Conservation (phyloP, 2,888 invertebrate genomes). For the Ormyrus pomaceus region DNA sequence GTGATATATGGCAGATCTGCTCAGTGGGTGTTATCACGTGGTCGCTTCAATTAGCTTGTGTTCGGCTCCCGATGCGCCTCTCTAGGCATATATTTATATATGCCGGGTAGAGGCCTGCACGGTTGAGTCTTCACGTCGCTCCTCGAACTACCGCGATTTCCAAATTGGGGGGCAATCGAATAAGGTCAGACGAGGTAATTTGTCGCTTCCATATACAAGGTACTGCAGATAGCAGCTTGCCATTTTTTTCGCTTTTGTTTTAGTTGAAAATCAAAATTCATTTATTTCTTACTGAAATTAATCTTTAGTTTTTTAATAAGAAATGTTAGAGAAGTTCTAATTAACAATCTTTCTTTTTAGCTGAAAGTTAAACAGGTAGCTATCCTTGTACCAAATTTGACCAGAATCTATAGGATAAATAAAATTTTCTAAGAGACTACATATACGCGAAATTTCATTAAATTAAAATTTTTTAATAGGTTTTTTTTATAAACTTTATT, state of each 20-base stretch:
- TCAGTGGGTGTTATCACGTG: constrained; percentile 82
- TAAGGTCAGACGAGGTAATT: constrained; percentile 78
- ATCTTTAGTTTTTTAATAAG: no score
- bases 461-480: no score
- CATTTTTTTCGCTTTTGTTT: constrained; percentile 76
- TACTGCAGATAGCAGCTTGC: constrained; percentile 78
- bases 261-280: no score
- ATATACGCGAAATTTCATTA: no score
- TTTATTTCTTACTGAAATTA: no score
- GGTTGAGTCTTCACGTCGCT: constrained; percentile 77
- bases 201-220: constrained; percentile 78
- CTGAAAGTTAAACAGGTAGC: no score
- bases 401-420: no score
- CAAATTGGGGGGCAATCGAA: constrained; percentile 80
- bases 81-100: constrained; percentile 48
- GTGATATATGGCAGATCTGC: constrained; percentile 79
- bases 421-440: no score
- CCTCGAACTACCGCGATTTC: constrained; percentile 82
- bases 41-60: constrained; percentile 80
- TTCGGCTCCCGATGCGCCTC: constrained; percentile 77
- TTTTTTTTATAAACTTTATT: no score
- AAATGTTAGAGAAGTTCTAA: no score
- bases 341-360: no score
- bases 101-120: constrained; percentile 75
- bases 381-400: no score